Evolutionary conservation across 2,888 invertebrate genomes (phyloP).

Genomic region (Papilio gigon): DNA sequence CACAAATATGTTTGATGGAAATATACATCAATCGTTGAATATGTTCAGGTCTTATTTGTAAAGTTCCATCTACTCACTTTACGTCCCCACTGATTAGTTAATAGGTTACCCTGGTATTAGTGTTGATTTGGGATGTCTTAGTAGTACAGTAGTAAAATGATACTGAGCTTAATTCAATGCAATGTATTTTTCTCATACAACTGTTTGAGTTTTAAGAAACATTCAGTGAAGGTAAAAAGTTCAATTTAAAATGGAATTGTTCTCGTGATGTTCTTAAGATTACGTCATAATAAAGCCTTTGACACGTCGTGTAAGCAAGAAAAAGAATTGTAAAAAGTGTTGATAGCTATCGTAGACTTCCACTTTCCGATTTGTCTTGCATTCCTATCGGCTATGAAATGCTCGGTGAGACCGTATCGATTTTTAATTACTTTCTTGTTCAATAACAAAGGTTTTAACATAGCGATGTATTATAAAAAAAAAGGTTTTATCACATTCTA

Average conservation of each 20-base stretch:
- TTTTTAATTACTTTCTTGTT: slow-evolving; percentile 58
- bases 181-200: neutral
- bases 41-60: no score
- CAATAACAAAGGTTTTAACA: neutral
- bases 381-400: slow-evolving; percentile 31
- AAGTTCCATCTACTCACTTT: no score
- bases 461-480: neutral
- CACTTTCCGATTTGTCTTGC: slow-evolving; percentile 37
- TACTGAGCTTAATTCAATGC: no score
- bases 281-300: neutral
- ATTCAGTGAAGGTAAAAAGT: neutral
- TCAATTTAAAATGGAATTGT: slow-evolving; percentile 1
- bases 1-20: neutral
- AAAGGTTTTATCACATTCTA: no score
- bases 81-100: no score
- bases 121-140: no score
- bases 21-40: no score
- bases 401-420: slow-evolving; percentile 51
- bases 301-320: slow-evolving; percentile 5
- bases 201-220: neutral
- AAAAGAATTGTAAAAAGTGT: slow-evolving; percentile 31
- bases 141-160: no score
- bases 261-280: neutral
- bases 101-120: no score
- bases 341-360: slow-evolving; percentile 26